Percentiles rank a stretch among this genome's conserved stretches.
These are phyloP conservation scores for Urechis unicinctus DNA, from an alignment of 2,888 invertebrate genomes.

Conservation along the genomic window DNA sequence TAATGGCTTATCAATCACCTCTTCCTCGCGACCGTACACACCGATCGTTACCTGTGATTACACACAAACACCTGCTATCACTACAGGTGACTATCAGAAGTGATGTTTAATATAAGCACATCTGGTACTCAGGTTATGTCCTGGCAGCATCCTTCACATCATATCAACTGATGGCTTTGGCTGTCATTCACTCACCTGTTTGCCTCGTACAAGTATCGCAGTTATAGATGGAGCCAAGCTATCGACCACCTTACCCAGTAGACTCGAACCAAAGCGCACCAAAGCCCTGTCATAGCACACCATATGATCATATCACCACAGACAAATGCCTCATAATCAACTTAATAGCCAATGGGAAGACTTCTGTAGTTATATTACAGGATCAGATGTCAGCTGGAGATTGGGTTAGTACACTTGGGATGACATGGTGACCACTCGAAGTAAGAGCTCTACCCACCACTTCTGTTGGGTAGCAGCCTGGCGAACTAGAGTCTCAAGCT, in stretches of 20 bases:
- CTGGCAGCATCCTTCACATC: too few relatives aligned
- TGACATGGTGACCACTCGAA: too few relatives aligned
- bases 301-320: too few relatives aligned
- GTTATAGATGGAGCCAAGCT: conserved; percentile 98
- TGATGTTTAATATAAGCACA: too few relatives aligned
- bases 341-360: too few relatives aligned
- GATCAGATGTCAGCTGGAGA: too few relatives aligned
- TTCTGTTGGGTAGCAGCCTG: conserved; percentile 41
- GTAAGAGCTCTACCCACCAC: conserved; percentile 40
- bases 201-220: conserved; percentile 92
- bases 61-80: too few relatives aligned
- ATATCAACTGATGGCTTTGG: background rate
- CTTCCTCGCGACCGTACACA: conserved; percentile 88
- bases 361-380: too few relatives aligned
- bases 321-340: background rate
- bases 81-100: too few relatives aligned
- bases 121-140: too few relatives aligned
- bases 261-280: conserved; percentile 88
- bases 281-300: conserved; percentile 58
- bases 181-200: conserved; percentile 63
- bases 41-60: conserved; percentile 74
- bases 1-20: conserved; percentile 87
- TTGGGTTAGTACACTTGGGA: too few relatives aligned
- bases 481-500: conserved; percentile 50
- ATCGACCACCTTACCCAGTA: conserved; percentile 90